Evolutionary conservation across 2,797 vertebrate species (phyloP).

Genomic region (Phylloscopus collybita): DNA sequence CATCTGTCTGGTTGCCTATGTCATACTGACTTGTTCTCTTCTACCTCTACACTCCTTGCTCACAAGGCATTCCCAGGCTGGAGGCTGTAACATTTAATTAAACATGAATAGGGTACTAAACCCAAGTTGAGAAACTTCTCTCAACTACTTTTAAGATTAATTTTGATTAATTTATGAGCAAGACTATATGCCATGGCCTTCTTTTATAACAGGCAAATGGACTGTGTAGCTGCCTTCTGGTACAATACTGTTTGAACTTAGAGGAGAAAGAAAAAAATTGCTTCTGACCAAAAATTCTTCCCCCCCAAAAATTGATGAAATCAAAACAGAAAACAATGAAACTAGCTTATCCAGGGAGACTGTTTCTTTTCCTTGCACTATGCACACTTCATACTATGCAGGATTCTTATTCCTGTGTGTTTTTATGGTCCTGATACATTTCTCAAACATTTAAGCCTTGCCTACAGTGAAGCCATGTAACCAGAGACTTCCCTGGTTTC

Average conservation of each 20-base stretch:
- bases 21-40: background rate
- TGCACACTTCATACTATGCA: background rate
- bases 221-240: background rate
- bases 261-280: background rate
- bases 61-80: background rate
- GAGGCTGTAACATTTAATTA: background rate
- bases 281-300: background rate
- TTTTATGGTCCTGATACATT: background rate
- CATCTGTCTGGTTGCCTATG: background rate
- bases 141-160: background rate
- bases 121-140: background rate
- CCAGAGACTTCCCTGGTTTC: background rate
- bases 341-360: background rate
- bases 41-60: background rate
- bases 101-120: background rate
- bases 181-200: background rate
- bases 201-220: background rate
- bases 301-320: background rate
- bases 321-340: background rate
- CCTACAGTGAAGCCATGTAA: background rate
- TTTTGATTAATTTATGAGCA: background rate
- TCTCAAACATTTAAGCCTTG: background rate
- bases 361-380: background rate
- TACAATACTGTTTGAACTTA: background rate
- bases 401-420: background rate